Evolutionary conservation across 2,888 invertebrate genomes (phyloP).

Genomic region (Callosobruchus maculatus): DNA sequence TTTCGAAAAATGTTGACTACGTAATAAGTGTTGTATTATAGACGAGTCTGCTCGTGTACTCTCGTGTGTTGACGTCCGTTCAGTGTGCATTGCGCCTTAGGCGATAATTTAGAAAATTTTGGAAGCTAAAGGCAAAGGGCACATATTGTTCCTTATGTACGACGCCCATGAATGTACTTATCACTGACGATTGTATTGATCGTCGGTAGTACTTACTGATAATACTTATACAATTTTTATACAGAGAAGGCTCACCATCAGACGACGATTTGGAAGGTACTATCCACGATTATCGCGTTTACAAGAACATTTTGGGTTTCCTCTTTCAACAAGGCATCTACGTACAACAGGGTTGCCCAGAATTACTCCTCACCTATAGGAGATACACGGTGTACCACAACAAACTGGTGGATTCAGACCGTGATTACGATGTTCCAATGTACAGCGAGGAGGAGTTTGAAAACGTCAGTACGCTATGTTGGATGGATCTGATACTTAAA

Average conservation of each 20-base stretch:
- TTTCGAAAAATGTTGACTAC: too few species aligned
- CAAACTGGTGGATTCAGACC: background rate
- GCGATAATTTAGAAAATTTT: too few species aligned
- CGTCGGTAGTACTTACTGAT: too few species aligned
- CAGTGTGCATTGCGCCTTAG: too few species aligned
- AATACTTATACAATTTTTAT: too few species aligned
- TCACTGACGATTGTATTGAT: too few species aligned
- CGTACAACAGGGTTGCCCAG: conserved; percentile 44
- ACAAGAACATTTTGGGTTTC: conserved; percentile 41
- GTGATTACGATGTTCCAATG: background rate
- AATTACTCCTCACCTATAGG: conserved; percentile 45
- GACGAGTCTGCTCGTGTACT: too few species aligned
- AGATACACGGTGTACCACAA: conserved; percentile 40
- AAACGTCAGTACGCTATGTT: conserved; percentile 48
- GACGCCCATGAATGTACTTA: too few species aligned
- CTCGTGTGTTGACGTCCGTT: too few species aligned
- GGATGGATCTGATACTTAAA: conserved; percentile 62
- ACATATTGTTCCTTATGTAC: too few species aligned
- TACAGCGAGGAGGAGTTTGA: conserved; percentile 25
- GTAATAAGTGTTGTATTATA: too few species aligned
- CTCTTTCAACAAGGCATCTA: conserved; percentile 41
- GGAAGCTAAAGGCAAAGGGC: too few species aligned
- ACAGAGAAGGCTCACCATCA: conserved; percentile 12
- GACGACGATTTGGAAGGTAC: conserved; percentile 18
- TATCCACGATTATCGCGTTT: conserved; percentile 35